These are phyloP conservation scores for Ivindomyrus marchei DNA, from an alignment of 2,113 vertebrate genomes.

Conservation along the genomic window DNA sequence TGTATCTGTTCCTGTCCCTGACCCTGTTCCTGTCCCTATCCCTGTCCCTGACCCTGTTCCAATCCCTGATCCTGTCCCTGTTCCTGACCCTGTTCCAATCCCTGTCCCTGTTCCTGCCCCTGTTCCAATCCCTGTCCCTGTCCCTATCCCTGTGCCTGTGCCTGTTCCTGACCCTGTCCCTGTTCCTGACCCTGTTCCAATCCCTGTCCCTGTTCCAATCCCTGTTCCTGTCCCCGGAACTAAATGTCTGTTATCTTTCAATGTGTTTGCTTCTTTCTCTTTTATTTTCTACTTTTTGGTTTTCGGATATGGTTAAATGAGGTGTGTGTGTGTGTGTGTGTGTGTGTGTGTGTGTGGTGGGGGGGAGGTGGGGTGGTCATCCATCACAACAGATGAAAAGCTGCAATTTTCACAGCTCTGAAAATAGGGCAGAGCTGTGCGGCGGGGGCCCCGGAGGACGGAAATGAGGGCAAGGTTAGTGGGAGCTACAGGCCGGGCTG, in stretches of 20 bases:
- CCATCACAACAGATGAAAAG: slow-evolving; percentile 16
- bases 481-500: neutral
- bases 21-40: no score
- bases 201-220: no score
- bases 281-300: slow-evolving; percentile 9
- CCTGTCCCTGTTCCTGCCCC: no score
- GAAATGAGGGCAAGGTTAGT: slow-evolving; percentile 22
- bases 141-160: neutral
- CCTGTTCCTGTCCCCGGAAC: neutral
- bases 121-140: no score
- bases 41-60: no score
- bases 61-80: no score
- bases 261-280: neutral
- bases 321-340: neutral
- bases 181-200: no score
- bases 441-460: neutral
- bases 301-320: slow-evolving; percentile 18
- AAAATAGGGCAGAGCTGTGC: slow-evolving; percentile 20
- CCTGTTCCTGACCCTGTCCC: neutral
- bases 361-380: neutral
- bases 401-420: slow-evolving; percentile 17
- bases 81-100: rapidly evolving
- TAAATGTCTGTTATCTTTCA: neutral
- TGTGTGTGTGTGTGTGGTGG: neutral
- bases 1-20: no score